Conservation (phyloP, 1,140 invertebrate genomes). For the Procambarus clarkii region DNA sequence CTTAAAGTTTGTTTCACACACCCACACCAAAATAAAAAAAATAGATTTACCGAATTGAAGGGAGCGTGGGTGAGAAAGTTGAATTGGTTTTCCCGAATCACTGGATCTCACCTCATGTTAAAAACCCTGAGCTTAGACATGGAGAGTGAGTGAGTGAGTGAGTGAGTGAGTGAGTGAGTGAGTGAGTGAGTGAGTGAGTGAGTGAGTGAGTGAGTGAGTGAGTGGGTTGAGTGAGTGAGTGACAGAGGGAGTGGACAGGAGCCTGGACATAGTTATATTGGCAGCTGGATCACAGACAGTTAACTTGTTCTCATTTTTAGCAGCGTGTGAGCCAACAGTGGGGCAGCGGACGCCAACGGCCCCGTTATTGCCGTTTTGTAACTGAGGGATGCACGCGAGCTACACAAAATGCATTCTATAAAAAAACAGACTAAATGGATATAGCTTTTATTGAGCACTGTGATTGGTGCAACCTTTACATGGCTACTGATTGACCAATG, state of each 20-base stretch:
- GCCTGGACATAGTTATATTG: slow-evolving; percentile 25
- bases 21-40: neutral
- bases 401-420: slow-evolving; percentile 61
- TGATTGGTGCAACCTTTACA: slow-evolving; percentile 67
- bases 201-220: neutral
- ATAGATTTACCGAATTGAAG: neutral
- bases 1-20: too few relatives aligned
- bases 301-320: slow-evolving; percentile 61
- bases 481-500: slow-evolving; percentile 66
- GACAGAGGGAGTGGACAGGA: neutral
- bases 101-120: neutral
- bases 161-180: too few relatives aligned
- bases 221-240: too few relatives aligned
- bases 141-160: neutral
- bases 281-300: slow-evolving; percentile 18
- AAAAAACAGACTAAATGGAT: slow-evolving; percentile 62
- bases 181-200: neutral
- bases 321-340: slow-evolving; percentile 37
- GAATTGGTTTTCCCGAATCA: slow-evolving; percentile 14
- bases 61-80: neutral
- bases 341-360: slow-evolving; percentile 1
- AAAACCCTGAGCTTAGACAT: neutral
- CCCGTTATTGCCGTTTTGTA: slow-evolving; percentile 43
- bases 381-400: slow-evolving; percentile 34
- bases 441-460: slow-evolving; percentile 61